Percentiles rank a stretch among this genome's conserved stretches.
Evolutionary conservation across 2,797 vertebrate species (phyloP).

Genomic region (Enteromius paludinosus): DNA sequence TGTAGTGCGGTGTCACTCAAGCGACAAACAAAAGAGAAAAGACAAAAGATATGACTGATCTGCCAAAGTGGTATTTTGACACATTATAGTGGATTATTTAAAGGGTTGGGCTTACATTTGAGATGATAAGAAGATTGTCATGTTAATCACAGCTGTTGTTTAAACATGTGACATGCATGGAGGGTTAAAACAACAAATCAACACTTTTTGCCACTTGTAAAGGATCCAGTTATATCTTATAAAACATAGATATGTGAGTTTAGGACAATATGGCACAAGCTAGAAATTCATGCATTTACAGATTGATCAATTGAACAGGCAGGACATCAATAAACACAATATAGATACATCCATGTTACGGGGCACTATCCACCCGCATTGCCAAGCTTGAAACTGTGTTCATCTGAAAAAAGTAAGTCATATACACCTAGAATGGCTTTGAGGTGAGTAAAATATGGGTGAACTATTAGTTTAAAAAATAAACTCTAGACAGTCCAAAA

Average conservation of each 20-base stretch:
- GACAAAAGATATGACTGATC: neutral
- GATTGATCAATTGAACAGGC: neutral
- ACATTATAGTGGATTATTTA: neutral
- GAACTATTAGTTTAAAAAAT: neutral
- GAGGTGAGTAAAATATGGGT: no score
- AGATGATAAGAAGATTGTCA: neutral
- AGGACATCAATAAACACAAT: neutral
- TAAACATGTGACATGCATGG: neutral
- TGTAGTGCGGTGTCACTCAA: neutral
- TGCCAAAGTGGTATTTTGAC: neutral
- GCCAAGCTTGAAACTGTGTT: no score
- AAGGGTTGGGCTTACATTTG: neutral
- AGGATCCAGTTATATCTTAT: neutral
- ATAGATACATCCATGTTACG: no score
- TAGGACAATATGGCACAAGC: neutral
- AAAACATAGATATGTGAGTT: neutral
- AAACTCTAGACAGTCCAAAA: neutral
- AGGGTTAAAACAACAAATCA: no score
- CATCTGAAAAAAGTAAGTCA: no score
- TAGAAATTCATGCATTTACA: neutral
- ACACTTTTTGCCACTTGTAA: neutral
- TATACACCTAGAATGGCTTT: no score
- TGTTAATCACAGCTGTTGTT: neutral
- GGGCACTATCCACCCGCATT: no score
- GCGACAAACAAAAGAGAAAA: neutral